phyloP scores from a whole-genome alignment of 2,888 invertebrate genomes.

The Eudasyphora cyanicolor region DNA sequence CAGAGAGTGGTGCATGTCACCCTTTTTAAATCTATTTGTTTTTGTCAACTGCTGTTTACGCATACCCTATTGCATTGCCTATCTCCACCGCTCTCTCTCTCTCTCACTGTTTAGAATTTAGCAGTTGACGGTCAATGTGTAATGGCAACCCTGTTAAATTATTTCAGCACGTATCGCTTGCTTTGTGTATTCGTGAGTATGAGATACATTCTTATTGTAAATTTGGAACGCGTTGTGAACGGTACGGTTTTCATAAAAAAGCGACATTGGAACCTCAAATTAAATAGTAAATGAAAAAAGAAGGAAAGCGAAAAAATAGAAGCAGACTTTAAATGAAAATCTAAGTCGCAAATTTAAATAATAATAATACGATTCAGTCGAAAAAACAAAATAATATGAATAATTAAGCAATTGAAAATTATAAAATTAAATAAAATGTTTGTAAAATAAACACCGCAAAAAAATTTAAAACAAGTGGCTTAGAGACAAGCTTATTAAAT shows the following conservation, averaged over 20 bases:
- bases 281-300: conserved; percentile 41
- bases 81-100: neutral
- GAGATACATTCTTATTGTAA: conserved; percentile 62
- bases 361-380: neutral
- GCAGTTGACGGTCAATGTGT: neutral
- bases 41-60: too few relatives aligned
- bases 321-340: conserved; percentile 5
- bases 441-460: neutral
- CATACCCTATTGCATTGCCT: too few relatives aligned
- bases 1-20: too few relatives aligned
- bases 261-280: conserved; percentile 11
- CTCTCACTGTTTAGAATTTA: neutral
- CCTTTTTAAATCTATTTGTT: too few relatives aligned
- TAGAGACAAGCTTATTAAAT: conserved; percentile 29
- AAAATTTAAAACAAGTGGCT: conserved; percentile 25
- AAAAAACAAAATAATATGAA: neutral
- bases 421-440: conserved; percentile 41
- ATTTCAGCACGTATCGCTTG: neutral
- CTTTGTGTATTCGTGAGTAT: conserved; percentile 43
- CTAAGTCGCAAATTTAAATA: neutral
- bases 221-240: conserved; percentile 58
- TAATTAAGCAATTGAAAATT: conserved; percentile 37
- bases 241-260: conserved; percentile 31
- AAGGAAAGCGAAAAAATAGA: conserved; percentile 23
- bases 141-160: conserved; percentile 43